phyloP scores from a whole-genome alignment of 2,888 invertebrate species.

The Masnerella sp. region DNA sequence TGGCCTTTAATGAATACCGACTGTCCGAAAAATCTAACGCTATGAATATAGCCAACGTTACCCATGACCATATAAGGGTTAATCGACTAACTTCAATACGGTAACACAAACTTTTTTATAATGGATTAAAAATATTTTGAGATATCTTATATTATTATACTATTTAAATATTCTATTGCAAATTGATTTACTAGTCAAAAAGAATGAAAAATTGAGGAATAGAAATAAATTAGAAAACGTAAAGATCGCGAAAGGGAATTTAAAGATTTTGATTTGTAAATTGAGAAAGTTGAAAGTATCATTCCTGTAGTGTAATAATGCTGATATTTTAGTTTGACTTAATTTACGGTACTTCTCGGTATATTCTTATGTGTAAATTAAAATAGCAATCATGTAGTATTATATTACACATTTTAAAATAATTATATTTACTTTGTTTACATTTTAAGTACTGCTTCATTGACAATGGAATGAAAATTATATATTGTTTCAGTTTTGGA shows the following conservation, averaged over 20 bases:
- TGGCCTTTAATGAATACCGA: too few species aligned
- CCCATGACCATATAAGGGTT: too few species aligned
- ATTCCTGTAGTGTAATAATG: slow-evolving; percentile 8
- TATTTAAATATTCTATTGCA: not conserved
- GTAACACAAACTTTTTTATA: too few species aligned
- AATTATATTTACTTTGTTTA: too few species aligned
- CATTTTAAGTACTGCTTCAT: not conserved
- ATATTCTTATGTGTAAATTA: slow-evolving; percentile 8
- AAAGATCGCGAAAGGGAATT: not conserved
- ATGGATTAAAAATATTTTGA: not conserved
- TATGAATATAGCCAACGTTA: too few species aligned
- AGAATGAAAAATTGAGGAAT: slow-evolving; percentile 9
- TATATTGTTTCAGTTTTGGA: slow-evolving; percentile 4
- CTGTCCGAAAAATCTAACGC: too few species aligned
- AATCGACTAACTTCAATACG: too few species aligned
- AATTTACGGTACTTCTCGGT: slow-evolving; percentile 24
- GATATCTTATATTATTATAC: slow-evolving; percentile 16
- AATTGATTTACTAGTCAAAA: slow-evolving; percentile 12
- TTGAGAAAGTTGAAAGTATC: slow-evolving; percentile 7
- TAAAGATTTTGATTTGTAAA: not conserved
- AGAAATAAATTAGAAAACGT: not conserved
- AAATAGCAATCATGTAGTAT: slow-evolving; percentile 16
- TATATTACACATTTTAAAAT: too few species aligned
- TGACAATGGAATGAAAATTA: not conserved
- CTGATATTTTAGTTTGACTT: slow-evolving; percentile 6